A percentile compares a stretch with the other conserved stretches of the same genome.
phyloP scores from a whole-genome alignment of 2,113 vertebrate genomes.

The Odocoileus hemionus region DNA sequence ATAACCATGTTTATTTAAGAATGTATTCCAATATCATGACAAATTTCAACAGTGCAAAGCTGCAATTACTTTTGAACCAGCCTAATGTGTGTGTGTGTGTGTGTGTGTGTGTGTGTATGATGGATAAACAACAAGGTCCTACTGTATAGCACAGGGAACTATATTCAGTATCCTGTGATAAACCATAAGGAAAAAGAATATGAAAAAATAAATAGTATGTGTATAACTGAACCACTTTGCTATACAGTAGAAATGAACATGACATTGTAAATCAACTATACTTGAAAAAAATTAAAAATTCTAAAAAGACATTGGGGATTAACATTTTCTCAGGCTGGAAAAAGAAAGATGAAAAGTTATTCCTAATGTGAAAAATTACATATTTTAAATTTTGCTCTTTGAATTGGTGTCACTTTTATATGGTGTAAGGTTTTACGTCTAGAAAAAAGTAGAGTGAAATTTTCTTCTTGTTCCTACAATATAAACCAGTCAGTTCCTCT shows the following conservation, averaged over 20 bases:
- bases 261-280: not conserved
- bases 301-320: not conserved
- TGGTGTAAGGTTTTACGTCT: not conserved
- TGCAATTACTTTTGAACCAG: not conserved
- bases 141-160: not conserved
- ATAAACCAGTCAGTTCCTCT: not conserved
- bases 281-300: not conserved
- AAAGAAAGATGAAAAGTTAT: not conserved
- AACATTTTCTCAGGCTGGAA: not conserved
- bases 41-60: not conserved
- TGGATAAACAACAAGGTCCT: not conserved
- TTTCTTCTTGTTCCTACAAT: not conserved
- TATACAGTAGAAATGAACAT: not conserved
- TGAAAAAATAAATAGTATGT: not conserved
- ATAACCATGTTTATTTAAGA: not conserved
- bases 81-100: not conserved
- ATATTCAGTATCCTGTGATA: not conserved
- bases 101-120: not conserved
- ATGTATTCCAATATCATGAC: not conserved
- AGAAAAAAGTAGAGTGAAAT: not conserved
- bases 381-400: constrained; percentile 38
- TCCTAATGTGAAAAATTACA: not conserved
- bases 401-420: not conserved
- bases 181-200: not conserved
- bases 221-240: not conserved